Evolutionary conservation across 2,113 vertebrate species (phyloP).

Genomic region (Elanoides forficatus): DNA sequence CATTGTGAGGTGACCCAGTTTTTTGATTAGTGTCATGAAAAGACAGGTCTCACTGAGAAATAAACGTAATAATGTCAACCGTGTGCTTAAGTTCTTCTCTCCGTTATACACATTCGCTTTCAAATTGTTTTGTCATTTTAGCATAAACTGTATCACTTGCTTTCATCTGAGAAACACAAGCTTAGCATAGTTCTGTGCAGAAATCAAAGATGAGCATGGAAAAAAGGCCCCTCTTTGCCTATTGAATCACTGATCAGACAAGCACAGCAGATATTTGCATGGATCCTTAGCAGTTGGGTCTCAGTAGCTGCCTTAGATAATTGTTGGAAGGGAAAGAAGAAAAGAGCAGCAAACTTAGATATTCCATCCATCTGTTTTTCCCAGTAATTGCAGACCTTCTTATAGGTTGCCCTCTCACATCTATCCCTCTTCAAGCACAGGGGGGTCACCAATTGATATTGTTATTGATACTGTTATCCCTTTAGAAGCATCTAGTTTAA

Average conservation of each 20-base stretch:
- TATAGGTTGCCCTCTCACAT: neutral
- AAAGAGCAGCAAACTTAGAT: neutral
- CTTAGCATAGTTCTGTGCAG: slow-evolving; percentile 68
- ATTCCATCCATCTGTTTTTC: neutral
- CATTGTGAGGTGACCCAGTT: slow-evolving; percentile 74
- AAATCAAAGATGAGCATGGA: slow-evolving; percentile 60
- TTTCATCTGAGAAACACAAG: slow-evolving; percentile 64
- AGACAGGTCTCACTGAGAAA: slow-evolving; percentile 74
- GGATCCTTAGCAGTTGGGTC: slow-evolving; percentile 34
- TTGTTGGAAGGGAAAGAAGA: slow-evolving; percentile 23
- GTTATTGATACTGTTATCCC: neutral
- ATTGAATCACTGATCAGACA: slow-evolving; percentile 67
- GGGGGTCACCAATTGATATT: neutral
- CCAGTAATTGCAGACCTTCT: neutral
- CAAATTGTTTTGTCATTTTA: slow-evolving; percentile 74
- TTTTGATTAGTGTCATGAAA: slow-evolving; percentile 74
- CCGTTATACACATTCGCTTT: slow-evolving; percentile 66
- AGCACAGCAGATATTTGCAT: slow-evolving; percentile 50
- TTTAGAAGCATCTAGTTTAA: neutral
- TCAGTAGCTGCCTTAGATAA: slow-evolving; percentile 15
- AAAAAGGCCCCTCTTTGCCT: slow-evolving; percentile 48
- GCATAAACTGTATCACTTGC: slow-evolving; percentile 70
- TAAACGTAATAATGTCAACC: slow-evolving; percentile 68
- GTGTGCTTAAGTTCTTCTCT: slow-evolving; percentile 71
- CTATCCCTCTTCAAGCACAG: neutral